Evolutionary conservation across 2,888 invertebrate genomes (phyloP), one percentile per base, ranked within the genome.

Genomic region (Drosophila borborema): DNA sequence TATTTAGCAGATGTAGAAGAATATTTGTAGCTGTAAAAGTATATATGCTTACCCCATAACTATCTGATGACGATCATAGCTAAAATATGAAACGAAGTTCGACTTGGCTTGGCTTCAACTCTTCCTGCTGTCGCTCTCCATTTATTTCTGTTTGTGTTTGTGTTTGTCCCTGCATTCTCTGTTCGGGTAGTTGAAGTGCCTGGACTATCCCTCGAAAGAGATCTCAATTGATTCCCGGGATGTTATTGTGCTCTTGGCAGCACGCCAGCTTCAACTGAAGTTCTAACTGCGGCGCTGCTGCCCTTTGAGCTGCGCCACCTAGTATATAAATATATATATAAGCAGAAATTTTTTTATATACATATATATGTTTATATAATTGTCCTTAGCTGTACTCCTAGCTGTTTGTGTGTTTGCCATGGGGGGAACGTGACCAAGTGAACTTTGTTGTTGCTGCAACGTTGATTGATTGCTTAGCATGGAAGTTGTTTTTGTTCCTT

Each of bases 181-280:
- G 40, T 18, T 12, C 41, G 34, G 49, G 53, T 69, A 49, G 70
- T 43, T 46, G 59, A 31, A 61, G 51, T 18, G 60, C 51, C 69
- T 59, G 10, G 64, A 55, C 82, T 86, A 86, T 88, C 78, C 76
- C 80, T 55, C 61, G 56, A 74, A 86, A 74, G 66, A 72, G 80
- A 83, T 82, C 83, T 89, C 82, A 87, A 90, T 90, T 90, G 90
- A 85, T 89, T 83, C 83, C 85, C 72, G 81, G 83, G 83, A 87
- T 87, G 87, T 87, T 90, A 89, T 82, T 82, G 83, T 88, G 86
- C 83, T 83, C 82, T 83, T 83, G 86, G 86, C 86, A 80, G 82
- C 84, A 77, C 74, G 88, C 82, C 85, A 82, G 59, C 61, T 18
- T 56, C 53, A 62, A 34, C 71, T 62, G 64, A 64, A 48, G 77